Base-by-base conservation (phyloP, 2,888 invertebrate species). In the Dryobota labecula region DNA sequence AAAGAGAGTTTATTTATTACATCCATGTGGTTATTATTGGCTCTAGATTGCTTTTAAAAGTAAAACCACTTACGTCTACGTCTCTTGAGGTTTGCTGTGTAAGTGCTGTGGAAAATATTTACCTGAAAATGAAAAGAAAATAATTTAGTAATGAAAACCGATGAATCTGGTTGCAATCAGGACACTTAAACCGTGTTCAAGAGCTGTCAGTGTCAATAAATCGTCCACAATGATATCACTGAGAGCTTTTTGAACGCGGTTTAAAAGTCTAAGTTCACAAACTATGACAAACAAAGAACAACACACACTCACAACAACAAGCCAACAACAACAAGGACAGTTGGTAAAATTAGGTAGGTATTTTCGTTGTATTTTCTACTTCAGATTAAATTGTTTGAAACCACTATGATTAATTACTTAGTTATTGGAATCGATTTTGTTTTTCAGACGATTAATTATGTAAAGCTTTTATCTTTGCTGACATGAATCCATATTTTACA, bases 111-210 rank as follows among this genome's bases (percentile, higher is more conserved):
- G 3, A 20, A 33, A 58, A 24, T 70, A 53, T 47, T 63, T 63
- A 76, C 71, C 77, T 76, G 71, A 36, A 76, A 73, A 27, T 8
- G 30, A 13, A 76, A 58, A 27, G 0, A 43, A 36, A 54, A 41
- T 15, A 13, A 53, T 20, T 66, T 51, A 38, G 24, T 27, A 13
- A 51, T 53, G 2, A 1, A 24, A 53, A 5, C 13, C 41, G 13
- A 13, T 13, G 24, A 18, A 41, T 20, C 20, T 41, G 9, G 38
- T 0, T 11, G 11, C 27, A 11, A 18, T 24, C 24, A 24, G 15
- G 1, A 11, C 11, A 24, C 9, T 18, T 43, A n/a, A 43, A 13
- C 20, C 8, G 5, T 4, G 8, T 5, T 5, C 11, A 20, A 27
- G 11, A 51, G 15, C 27, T 27, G 7, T 49, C 49, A 6, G 24